Evolutionary conservation across 2,888 invertebrate genomes (phyloP), one percentile per base, ranked within the genome.

Genomic region (Anticlea derivata): DNA sequence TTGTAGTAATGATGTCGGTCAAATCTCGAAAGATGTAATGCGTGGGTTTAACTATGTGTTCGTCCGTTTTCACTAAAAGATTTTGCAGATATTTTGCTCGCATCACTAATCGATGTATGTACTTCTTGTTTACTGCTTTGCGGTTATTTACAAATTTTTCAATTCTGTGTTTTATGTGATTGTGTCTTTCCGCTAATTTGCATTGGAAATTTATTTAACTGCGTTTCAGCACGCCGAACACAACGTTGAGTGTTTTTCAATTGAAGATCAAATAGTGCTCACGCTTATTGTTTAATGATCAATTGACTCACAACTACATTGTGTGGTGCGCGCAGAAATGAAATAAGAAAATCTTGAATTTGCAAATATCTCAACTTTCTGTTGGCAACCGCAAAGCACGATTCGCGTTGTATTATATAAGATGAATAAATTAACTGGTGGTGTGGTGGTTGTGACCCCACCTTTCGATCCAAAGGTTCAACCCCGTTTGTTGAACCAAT

Each of bases 41-140:
- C 40, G 38, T 48, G 8, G 10, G 24, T 29, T 31, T 50, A 29
- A 46, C 35, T 34, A 23, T 51, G 55, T 60, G 50, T 41, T 50
- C 49, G 53, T 62, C 50, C 50, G 56, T 59, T 51, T 44, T 37
- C 12, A 41, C 39, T 39, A 30, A 31, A 50, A 61, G 46, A 53
- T 55, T 57, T 48, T 48, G 53, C 48, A 31, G 52, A 61, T 43
- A 53, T 55, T 57, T 48, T 48, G 53, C 48, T 57, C 48, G 49
- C 52, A 51, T 54, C 47, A 51, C 57, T 60, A 60, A 60, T 58
- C 43, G 24, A 56, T 58, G 55, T 50, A 12, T 40, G 23, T 40
- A 27, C 13, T 39, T 35, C 2, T 17, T 47, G 17, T 39, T 30
- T 46, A 12, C n/a, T 29, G 11, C 35, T 17, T 47, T 39, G 37